Percentiles rank a stretch among this genome's conserved stretches.
phyloP scores from a whole-genome alignment of 2,797 vertebrate species.

The Propithecus deckenii region DNA sequence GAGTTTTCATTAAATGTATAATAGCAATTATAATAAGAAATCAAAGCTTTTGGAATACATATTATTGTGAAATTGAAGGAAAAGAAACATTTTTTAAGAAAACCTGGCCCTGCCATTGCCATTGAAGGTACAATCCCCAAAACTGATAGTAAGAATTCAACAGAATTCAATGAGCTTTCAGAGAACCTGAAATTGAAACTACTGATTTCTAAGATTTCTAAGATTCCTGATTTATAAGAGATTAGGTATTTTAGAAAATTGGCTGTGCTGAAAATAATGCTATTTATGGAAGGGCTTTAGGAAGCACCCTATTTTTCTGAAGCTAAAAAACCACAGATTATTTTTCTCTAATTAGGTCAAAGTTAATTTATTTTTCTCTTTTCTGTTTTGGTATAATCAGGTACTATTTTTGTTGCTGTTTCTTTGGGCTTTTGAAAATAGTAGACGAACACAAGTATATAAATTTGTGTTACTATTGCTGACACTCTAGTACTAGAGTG shows the following conservation, averaged over 20 bases:
- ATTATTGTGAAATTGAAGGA: background rate
- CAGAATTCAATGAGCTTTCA: background rate
- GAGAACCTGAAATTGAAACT: background rate
- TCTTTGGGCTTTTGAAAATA: conserved; percentile 2
- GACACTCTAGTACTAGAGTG: background rate
- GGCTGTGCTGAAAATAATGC: background rate
- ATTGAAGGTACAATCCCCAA: background rate
- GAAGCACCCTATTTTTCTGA: background rate
- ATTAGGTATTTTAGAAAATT: background rate
- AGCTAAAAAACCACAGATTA: background rate
- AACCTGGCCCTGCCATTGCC: background rate
- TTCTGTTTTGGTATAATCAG: background rate
- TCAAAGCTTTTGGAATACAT: background rate
- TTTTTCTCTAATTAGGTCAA: conserved; percentile 14
- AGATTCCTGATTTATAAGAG: background rate
- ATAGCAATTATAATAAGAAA: background rate
- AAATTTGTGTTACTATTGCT: background rate
- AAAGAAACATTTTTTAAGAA: background rate
- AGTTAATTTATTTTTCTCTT: background rate
- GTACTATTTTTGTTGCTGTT: background rate
- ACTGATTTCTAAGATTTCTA: background rate
- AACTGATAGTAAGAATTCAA: background rate
- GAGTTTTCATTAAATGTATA: background rate
- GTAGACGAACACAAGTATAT: background rate
- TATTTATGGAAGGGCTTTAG: background rate